These are phyloP conservation scores for Oxyteleia sp. DNA, from an alignment of 2,888 invertebrate genomes.

Conservation along the genomic window DNA sequence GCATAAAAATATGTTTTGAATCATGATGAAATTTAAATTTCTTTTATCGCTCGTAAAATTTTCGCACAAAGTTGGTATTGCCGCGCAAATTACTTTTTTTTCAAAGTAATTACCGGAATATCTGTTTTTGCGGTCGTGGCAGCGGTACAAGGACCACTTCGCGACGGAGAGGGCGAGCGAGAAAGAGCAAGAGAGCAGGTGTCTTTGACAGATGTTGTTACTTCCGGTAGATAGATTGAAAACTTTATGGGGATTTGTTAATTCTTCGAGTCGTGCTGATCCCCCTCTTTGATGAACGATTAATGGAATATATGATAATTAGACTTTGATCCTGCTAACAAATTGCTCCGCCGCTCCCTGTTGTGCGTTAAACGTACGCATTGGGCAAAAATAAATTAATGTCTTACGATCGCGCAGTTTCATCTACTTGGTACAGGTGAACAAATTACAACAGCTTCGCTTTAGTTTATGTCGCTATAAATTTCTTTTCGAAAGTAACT, in stretches of 20 bases:
- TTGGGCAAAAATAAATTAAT: conserved; percentile 27
- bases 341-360: conserved; percentile 57
- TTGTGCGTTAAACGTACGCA: conserved; percentile 42
- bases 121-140: conserved; percentile 47
- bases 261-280: conserved; percentile 56
- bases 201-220: conserved; percentile 83
- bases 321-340: conserved; percentile 67
- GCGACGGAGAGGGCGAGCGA: conserved; percentile 30
- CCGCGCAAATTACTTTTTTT: conserved; percentile 47
- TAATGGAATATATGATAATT: conserved; percentile 75
- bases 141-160: conserved; percentile 21
- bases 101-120: conserved; percentile 45
- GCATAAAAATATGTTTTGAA: conserved; percentile 37
- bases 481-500: too few species aligned
- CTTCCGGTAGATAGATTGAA: conserved; percentile 79
- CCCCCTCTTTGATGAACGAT: conserved; percentile 64
- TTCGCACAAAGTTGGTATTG: conserved; percentile 47
- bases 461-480: too few species aligned
- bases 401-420: conserved; percentile 24
- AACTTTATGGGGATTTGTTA: conserved; percentile 73
- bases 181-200: conserved; percentile 78
- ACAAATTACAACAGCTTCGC: neutral
- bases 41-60: conserved; percentile 50
- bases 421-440: neutral
- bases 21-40: conserved; percentile 57